Conservation (phyloP, 2,797 vertebrate species). For the Lacerta bilineata region DNA sequence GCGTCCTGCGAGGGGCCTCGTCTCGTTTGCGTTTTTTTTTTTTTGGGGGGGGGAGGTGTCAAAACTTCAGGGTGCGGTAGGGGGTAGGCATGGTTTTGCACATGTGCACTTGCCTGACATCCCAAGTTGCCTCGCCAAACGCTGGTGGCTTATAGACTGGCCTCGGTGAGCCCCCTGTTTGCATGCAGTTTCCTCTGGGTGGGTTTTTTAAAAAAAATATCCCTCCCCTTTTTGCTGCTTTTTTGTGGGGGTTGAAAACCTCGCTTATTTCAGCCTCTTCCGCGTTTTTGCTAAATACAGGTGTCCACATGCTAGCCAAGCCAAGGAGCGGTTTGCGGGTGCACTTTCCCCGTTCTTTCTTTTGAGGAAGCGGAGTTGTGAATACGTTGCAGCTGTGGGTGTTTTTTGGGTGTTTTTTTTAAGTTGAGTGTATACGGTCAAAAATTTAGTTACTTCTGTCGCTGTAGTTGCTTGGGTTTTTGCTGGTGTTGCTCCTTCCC, state of each 20-base stretch:
- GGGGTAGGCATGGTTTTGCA: background rate
- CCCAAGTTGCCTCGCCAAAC: background rate
- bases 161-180: too few species aligned
- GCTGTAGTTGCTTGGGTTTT: slow-evolving; percentile 35
- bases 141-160: background rate
- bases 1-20: background rate
- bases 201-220: background rate
- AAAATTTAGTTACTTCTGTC: slow-evolving; percentile 33
- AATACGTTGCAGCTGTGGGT: background rate
- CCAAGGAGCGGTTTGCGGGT: slow-evolving; percentile 36
- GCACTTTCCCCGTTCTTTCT: slow-evolving; percentile 51
- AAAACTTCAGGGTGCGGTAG: background rate
- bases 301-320: background rate
- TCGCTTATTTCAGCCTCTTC: slow-evolving; percentile 26
- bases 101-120: background rate
- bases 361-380: slow-evolving; percentile 37
- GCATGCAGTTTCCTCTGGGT: background rate
- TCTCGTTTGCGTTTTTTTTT: too few species aligned
- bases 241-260: background rate
- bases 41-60: too few species aligned
- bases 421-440: slow-evolving; percentile 56
- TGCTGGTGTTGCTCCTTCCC: slow-evolving; percentile 18
- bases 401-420: slow-evolving; percentile 14
- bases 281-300: slow-evolving; percentile 74
- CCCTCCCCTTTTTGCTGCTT: too few species aligned